phyloP scores from a whole-genome alignment of 2,888 invertebrate genomes.

The Neoaliturus tenellus region DNA sequence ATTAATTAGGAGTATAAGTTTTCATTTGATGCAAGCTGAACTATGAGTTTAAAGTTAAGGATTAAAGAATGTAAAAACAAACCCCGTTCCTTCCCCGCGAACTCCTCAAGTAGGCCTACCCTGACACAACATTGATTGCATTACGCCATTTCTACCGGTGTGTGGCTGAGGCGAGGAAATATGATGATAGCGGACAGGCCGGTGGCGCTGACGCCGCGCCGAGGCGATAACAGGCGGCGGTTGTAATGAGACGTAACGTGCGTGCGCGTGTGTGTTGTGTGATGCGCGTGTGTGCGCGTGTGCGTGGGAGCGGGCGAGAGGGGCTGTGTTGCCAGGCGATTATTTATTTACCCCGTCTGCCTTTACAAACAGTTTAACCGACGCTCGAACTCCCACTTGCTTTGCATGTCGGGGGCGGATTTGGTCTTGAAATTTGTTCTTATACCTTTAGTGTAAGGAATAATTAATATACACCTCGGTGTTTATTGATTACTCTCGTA shows the following conservation, averaged over 20 bases:
- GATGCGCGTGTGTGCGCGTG: not conserved
- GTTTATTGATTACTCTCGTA: too few relatives aligned
- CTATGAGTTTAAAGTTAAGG: too few relatives aligned
- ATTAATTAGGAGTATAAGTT: too few relatives aligned
- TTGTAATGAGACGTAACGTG: slow-evolving; percentile 5
- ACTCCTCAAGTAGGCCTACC: too few relatives aligned
- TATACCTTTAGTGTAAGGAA: too few relatives aligned
- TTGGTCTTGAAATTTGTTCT: too few relatives aligned
- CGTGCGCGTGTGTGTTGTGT: not conserved
- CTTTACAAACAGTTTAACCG: not conserved
- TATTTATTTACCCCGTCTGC: slow-evolving; percentile 30
- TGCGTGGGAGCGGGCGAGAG: not conserved
- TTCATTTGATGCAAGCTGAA: too few relatives aligned
- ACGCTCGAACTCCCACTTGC: too few relatives aligned
- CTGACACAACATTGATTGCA: not conserved
- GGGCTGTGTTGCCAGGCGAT: not conserved
- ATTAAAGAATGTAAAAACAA: too few relatives aligned
- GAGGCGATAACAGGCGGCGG: not conserved
- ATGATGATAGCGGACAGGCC: not conserved
- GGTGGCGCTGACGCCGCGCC: not conserved
- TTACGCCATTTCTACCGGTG: not conserved
- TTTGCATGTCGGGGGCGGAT: too few relatives aligned
- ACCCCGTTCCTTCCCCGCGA: too few relatives aligned
- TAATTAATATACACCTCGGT: too few relatives aligned
- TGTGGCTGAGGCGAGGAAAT: not conserved